Conservation (phyloP, 2,113 vertebrate species). For the Acrocephalus arundinaceus region DNA sequence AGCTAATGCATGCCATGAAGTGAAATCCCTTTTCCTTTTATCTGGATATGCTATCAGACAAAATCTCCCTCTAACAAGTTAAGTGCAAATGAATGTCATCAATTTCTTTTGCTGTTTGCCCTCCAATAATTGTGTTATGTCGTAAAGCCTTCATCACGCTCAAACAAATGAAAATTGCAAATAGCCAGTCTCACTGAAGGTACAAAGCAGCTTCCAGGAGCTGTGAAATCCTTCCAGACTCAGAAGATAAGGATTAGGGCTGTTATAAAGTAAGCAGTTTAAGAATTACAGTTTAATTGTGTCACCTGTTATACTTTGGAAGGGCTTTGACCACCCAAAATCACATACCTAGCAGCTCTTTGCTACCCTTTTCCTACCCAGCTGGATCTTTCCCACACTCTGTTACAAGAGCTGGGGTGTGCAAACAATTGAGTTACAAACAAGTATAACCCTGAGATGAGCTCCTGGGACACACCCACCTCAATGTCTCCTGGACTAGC, state of each 20-base stretch:
- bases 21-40: not conserved
- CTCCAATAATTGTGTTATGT: not conserved
- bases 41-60: not conserved
- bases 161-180: not conserved
- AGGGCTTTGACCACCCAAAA: not conserved
- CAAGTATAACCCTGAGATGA: not conserved
- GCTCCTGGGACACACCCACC: too few relatives aligned
- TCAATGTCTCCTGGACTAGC: not conserved
- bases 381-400: fast-evolving
- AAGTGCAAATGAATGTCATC: not conserved
- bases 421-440: not conserved
- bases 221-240: not conserved
- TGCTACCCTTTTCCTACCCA: not conserved
- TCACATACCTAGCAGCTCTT: not conserved
- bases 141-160: not conserved
- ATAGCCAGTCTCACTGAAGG: not conserved
- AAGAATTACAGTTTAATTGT: not conserved
- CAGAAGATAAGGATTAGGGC: not conserved
- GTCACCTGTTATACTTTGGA: not conserved
- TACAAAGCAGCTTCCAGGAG: not conserved
- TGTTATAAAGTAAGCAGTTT: not conserved
- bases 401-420: fast-evolving
- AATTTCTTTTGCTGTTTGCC: not conserved
- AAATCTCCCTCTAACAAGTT: not conserved
- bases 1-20: not conserved